These are phyloP conservation scores for Falcaria lacertinaria DNA, from an alignment of 2,888 invertebrate species.

Conservation along the genomic window DNA sequence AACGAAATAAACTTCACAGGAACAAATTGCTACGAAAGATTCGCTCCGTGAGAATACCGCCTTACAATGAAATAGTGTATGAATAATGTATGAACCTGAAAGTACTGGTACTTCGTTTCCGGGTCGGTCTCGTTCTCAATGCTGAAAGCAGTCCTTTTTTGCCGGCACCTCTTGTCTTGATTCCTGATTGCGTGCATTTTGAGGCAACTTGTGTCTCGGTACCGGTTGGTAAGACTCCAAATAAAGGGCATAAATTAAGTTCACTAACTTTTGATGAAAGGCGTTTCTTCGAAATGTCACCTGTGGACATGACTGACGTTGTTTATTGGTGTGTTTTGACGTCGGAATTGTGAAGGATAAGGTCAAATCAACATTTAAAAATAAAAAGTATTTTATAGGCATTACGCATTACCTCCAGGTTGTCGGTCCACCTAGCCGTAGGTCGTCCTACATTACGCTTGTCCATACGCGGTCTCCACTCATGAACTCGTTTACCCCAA, in stretches of 20 bases:
- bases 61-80: conserved; percentile 1
- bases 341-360: background rate
- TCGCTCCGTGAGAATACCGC: background rate
- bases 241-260: background rate
- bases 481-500: no score
- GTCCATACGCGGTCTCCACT: no score
- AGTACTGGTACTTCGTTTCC: conserved; percentile 58
- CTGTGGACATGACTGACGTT: background rate
- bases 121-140: conserved; percentile 46
- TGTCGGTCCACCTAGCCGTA: no score
- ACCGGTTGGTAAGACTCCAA: background rate
- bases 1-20: background rate
- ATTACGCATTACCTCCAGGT: no score
- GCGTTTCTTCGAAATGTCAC: background rate
- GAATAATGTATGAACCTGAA: conserved; percentile 46
- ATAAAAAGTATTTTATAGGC: no score
- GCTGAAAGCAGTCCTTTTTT: conserved; percentile 38
- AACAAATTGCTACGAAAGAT: background rate
- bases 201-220: background rate
- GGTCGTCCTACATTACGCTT: no score
- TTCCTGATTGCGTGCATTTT: conserved; percentile 38
- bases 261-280: background rate
- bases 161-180: conserved; percentile 29
- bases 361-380: no score
- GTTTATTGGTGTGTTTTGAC: background rate